Conservation (phyloP, 2,888 invertebrate genomes). For the Heliconius ismenius region DNA sequence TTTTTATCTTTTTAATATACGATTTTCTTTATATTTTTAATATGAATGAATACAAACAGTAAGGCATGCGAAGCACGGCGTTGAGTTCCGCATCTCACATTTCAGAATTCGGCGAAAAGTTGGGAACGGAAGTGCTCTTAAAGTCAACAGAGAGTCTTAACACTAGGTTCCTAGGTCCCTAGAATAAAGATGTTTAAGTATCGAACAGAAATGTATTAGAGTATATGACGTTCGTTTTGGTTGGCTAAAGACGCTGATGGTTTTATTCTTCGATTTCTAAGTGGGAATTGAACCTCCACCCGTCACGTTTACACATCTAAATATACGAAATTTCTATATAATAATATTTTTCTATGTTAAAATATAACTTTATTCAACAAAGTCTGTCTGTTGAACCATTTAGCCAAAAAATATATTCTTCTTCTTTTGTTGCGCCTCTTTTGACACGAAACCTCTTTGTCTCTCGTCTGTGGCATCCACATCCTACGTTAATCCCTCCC, state of each 20-base stretch:
- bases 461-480: conserved; percentile 1
- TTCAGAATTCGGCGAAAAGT: neutral
- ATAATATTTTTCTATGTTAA: too few species aligned
- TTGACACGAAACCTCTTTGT: neutral
- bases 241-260: too few species aligned
- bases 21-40: too few species aligned
- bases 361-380: neutral
- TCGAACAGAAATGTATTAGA: too few species aligned
- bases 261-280: neutral
- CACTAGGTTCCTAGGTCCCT: neutral
- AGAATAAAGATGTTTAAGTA: too few species aligned
- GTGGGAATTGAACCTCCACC: neutral
- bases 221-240: too few species aligned
- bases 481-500: conserved; percentile 3
- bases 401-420: neutral
- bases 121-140: neutral
- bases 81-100: neutral
- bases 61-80: too few species aligned
- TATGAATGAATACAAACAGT: too few species aligned
- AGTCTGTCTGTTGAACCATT: neutral
- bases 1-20: too few species aligned
- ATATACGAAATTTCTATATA: neutral
- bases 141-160: neutral
- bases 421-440: neutral
- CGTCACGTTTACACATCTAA: neutral